Conservation (phyloP, 2,113 vertebrate species). For the Casuarius casuarius region DNA sequence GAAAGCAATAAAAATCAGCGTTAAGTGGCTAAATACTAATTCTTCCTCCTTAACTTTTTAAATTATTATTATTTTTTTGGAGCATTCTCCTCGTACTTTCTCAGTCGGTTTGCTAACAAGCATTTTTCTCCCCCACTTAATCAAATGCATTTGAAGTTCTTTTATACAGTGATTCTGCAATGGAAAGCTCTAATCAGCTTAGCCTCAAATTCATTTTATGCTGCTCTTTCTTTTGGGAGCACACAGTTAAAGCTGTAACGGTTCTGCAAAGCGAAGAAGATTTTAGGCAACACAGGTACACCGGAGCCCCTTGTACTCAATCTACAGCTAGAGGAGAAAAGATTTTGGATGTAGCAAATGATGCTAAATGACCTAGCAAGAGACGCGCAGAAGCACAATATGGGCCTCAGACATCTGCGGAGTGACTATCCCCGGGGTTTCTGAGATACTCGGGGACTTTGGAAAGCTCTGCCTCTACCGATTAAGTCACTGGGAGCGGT, state of each 20-base stretch:
- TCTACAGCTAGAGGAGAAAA: neutral
- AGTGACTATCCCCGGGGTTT: neutral
- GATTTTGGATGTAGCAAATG: neutral
- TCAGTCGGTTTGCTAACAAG: neutral
- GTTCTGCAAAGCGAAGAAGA: neutral
- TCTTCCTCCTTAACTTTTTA: neutral
- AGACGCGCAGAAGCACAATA: neutral
- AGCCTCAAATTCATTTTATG: neutral
- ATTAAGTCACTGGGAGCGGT: neutral
- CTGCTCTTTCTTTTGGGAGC: neutral
- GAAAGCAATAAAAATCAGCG: neutral
- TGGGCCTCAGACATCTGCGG: neutral
- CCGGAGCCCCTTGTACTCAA: neutral
- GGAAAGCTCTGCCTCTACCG: neutral
- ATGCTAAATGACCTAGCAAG: neutral
- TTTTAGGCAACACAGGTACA: neutral
- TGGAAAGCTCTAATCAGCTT: conserved; percentile 28
- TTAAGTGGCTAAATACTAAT: neutral
- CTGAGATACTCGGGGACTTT: neutral
- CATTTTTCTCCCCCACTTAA: neutral
- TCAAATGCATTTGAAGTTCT: neutral
- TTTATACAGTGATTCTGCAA: neutral
- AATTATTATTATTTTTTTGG: neutral
- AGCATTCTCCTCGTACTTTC: neutral
- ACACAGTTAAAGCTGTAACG: neutral